Evolutionary conservation across 2,888 invertebrate genomes (phyloP).

Genomic region (Pherbina coryleti): DNA sequence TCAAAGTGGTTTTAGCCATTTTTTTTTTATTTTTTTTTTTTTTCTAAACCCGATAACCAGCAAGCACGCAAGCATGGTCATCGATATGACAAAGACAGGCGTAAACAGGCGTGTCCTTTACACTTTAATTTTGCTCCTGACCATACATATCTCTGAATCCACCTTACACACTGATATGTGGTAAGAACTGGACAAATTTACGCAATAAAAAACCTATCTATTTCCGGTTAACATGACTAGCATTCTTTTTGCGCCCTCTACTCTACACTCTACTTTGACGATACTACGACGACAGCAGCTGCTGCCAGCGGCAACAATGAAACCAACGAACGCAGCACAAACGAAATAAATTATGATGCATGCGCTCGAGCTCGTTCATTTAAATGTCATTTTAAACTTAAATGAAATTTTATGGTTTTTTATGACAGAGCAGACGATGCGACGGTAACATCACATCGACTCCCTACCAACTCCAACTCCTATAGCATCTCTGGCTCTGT

Average conservation of each 20-base stretch:
- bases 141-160: too few relatives aligned
- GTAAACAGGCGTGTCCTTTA: too few relatives aligned
- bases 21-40: too few relatives aligned
- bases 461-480: background rate
- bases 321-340: conserved; percentile 13
- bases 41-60: too few relatives aligned
- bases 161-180: too few relatives aligned
- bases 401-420: conserved; percentile 65
- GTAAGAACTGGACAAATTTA: background rate
- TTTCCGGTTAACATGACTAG: background rate
- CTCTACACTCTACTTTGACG: background rate
- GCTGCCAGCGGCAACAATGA: conserved; percentile 30
- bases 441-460: background rate
- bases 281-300: background rate
- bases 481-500: background rate
- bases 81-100: too few relatives aligned
- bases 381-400: conserved; percentile 66
- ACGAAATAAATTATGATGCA: conserved; percentile 65
- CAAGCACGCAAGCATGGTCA: too few relatives aligned
- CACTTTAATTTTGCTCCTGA: too few relatives aligned
- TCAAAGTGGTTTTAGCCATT: too few relatives aligned
- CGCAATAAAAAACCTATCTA: background rate
- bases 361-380: conserved; percentile 63
- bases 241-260: too few relatives aligned
- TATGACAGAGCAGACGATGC: conserved; percentile 44